Base-by-base conservation (phyloP, 2,113 vertebrate species). In the Leptocoma aspasia region DNA sequence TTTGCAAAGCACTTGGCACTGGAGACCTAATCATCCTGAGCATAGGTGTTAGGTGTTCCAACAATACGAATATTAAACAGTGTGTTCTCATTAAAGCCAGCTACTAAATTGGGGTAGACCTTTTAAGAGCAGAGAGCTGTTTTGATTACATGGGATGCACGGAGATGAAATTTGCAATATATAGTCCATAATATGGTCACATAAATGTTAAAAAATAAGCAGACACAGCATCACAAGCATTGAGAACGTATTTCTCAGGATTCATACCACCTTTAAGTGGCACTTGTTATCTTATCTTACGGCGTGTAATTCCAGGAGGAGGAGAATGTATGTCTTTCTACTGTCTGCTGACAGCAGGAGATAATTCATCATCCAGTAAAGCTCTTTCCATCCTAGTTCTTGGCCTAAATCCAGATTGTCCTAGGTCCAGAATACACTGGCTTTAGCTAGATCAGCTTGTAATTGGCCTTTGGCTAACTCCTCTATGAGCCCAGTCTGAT, bases 381-480 rank as follows among this genome's bases (percentile, higher is more conserved):
- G 94, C 96, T 96, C 90, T 79, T 97, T 96, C 76, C 88, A 82
- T 93, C 95, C 90, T 71, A 93, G 69, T 52, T 89, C 76, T 94
- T 96, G 95, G 95, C 69, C n/a, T 95, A 94, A 78, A 89, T 93
- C 90, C 93, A 96, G 88, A 42, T 97, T 94, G 88, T 97, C 90
- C 93, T 93, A 78, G 41, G 90, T 95, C 79, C 93, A 90, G 94
- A 94, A 95, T 96, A 96, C 50, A 82, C 83, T 86, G 86, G 85
- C 90, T 96, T 96, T 96, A 96, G 82, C 90, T 94, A 92, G 92
- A 96, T 95, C 96, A 96, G 96, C 82, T 94, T 94, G 94, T 96
- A 91, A 85, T 90, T 96, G 94, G 90, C 92, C 95, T 96, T 97
- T 95, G 95, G 95, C 92, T 97, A 96, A 95, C 90, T 88, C 72